Evolutionary conservation across 2,888 invertebrate species (phyloP).

Genomic region (Abrostola triplasia): DNA sequence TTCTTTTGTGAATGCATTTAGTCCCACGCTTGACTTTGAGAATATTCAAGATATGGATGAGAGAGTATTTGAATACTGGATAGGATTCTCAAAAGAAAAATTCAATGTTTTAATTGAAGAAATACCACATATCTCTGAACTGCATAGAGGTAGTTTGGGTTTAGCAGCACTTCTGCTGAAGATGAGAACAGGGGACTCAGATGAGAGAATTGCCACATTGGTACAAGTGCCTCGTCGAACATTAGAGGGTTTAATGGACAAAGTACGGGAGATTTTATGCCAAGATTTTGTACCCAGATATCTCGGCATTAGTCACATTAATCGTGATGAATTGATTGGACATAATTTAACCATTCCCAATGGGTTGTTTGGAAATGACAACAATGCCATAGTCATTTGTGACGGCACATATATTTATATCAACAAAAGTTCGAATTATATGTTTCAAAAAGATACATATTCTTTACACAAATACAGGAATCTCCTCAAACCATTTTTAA

Average conservation of each 20-base stretch:
- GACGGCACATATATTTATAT: slow-evolving; percentile 20
- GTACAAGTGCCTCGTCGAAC: slow-evolving; percentile 18
- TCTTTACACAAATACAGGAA: slow-evolving; percentile 11
- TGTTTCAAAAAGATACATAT: slow-evolving; percentile 10
- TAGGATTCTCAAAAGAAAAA: slow-evolving; percentile 3
- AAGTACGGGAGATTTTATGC: background rate
- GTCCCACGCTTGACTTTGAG: background rate
- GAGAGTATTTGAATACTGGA: slow-evolving; percentile 1
- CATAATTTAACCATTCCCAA: slow-evolving; percentile 20
- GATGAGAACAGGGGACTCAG: slow-evolving; percentile 14
- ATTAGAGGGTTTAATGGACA: slow-evolving; percentile 1
- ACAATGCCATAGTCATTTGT: slow-evolving; percentile 18
- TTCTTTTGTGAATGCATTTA: background rate
- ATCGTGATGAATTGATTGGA: slow-evolving; percentile 3
- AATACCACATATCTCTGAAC: background rate
- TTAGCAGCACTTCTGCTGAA: slow-evolving; percentile 11
- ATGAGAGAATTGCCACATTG: slow-evolving; percentile 14
- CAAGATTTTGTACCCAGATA: slow-evolving; percentile 11
- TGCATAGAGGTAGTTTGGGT: slow-evolving; percentile 1
- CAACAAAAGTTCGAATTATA: slow-evolving; percentile 10
- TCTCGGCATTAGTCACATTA: slow-evolving; percentile 6
- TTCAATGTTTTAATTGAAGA: slow-evolving; percentile 4
- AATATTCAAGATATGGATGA: slow-evolving; percentile 2
- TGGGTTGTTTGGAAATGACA: slow-evolving; percentile 10
- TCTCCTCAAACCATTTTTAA: slow-evolving; percentile 13